A percentile compares a stretch with the other conserved stretches of the same genome.
phyloP scores from a whole-genome alignment of 2,888 invertebrate species.

The Tolmerus cingulatus region DNA sequence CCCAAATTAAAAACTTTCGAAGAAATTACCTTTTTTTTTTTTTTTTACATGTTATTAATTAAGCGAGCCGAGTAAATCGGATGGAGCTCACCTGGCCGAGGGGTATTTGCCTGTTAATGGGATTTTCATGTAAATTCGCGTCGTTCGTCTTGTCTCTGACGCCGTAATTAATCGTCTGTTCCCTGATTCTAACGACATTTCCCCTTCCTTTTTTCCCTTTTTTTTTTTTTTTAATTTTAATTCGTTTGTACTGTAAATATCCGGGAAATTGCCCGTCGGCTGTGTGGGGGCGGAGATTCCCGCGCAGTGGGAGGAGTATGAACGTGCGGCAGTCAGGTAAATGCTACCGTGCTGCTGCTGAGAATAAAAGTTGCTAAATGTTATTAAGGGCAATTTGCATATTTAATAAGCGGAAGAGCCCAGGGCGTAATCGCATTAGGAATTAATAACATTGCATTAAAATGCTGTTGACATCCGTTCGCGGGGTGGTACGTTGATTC shows the following conservation, averaged over 20 bases:
- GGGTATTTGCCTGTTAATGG: not conserved
- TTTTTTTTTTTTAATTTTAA: not conserved
- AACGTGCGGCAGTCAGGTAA: not conserved
- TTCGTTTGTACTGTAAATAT: not conserved
- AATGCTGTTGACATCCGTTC: not conserved
- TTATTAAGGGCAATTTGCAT: slow-evolving; percentile 15
- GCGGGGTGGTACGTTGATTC: not conserved
- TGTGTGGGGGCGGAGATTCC: not conserved
- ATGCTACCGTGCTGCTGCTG: not conserved
- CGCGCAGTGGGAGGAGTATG: not conserved
- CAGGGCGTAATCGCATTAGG: not conserved
- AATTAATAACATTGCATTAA: slow-evolving; percentile 15
- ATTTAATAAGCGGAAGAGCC: not conserved
- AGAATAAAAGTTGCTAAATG: slow-evolving; percentile 1
- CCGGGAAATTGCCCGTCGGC: not conserved
- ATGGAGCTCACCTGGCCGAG: not conserved
- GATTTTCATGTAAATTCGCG: slow-evolving; percentile 14
- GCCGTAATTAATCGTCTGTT: slow-evolving; percentile 2
- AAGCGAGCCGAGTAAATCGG: not conserved
- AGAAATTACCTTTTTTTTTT: not conserved
- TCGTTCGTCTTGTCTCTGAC: not conserved
- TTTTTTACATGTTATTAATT: not conserved
- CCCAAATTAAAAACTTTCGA: not conserved
- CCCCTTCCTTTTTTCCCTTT: not conserved
- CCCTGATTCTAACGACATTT: slow-evolving; percentile 3